Evolutionary conservation across 2,113 vertebrate species (phyloP), one percentile per base, ranked within the genome.

Genomic region (Pteronura brasiliensis): DNA sequence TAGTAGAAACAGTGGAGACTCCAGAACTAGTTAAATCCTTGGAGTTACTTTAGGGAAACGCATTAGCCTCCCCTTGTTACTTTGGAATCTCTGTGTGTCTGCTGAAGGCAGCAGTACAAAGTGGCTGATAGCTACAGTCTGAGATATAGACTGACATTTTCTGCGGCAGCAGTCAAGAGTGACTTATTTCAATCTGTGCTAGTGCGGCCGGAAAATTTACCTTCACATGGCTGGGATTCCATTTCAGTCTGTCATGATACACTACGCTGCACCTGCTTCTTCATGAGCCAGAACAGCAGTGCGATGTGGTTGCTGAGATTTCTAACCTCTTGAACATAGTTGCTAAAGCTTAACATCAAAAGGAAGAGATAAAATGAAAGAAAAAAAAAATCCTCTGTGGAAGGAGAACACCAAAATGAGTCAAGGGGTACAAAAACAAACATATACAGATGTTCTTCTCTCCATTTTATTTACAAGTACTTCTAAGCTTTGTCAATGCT

Each of bases 171-270:
- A 98, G 98, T 99, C 98, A 98, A 98, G 97, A 98, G 61, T 99
- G 98, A 99, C 97, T 98, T 99, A 99, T 98, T 99, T 98, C 98
- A 98, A 98, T 99, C 97, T 98, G 98, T 97, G 97, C 95, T 97
- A 98, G 96, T 97, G 98, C 74, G 86, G 97, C 98, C 98, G 97
- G 98, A 98, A 99, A 99, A 98, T 99, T 98, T 99, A 99, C 98
- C 98, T 99, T 98, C 98, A 98, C 96, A 98, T 0, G 92, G 83
- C 95, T 98, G 95, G 97, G 98, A 98, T 98, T 98, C 97, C 98
- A 99, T 99, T 98, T 98, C 98, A 95, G 96, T 82, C 95, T 98
- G 98, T 98, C 98, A 98, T 98, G 98, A 99, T 98, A 98, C 98
- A 98, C 97, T 98, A 97, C 93, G 44, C 76, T 98, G 97, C 44